phyloP scores from a whole-genome alignment of 2,888 invertebrate species.

The Chymomyza caudatula region DNA sequence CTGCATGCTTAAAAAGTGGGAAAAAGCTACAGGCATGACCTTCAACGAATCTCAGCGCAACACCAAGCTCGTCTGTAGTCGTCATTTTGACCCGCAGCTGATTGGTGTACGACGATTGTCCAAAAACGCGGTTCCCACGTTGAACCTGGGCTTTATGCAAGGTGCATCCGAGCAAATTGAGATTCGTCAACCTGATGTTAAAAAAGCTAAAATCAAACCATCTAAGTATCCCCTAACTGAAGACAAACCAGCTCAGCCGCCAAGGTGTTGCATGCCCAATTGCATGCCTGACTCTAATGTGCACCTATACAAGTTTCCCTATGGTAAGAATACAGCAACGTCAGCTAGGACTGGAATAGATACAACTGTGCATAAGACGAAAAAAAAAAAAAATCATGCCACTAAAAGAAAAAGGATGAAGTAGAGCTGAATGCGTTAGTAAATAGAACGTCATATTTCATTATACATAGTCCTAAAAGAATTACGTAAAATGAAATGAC shows the following conservation, averaged over 20 bases:
- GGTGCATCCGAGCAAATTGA: slow-evolving; percentile 14
- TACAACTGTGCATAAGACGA: too few relatives aligned
- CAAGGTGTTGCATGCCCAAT: slow-evolving; percentile 50
- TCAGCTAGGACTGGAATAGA: too few relatives aligned
- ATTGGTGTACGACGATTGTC: slow-evolving; percentile 69
- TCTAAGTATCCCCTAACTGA: background rate
- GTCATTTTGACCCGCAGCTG: slow-evolving; percentile 58
- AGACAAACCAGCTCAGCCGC: background rate
- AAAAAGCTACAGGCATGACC: slow-evolving; percentile 56
- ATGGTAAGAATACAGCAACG: slow-evolving; percentile 34
- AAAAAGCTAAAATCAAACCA: background rate
- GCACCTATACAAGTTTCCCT: slow-evolving; percentile 58
- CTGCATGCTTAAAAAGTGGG: slow-evolving; percentile 48
- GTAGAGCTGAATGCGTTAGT: too few relatives aligned
- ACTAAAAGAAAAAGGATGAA: too few relatives aligned
- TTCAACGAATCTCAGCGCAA: slow-evolving; percentile 59
- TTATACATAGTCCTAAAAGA: too few relatives aligned
- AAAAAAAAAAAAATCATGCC: too few relatives aligned
- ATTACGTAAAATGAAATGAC: too few relatives aligned
- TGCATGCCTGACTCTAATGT: slow-evolving; percentile 30
- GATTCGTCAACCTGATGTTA: background rate
- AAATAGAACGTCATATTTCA: too few relatives aligned
- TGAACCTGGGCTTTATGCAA: slow-evolving; percentile 48
- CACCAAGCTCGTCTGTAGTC: slow-evolving; percentile 59
- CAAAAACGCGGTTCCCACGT: slow-evolving; percentile 67